Evolutionary conservation across 1,140 invertebrate genomes (phyloP).

Genomic region (Platyscapa corneri): DNA sequence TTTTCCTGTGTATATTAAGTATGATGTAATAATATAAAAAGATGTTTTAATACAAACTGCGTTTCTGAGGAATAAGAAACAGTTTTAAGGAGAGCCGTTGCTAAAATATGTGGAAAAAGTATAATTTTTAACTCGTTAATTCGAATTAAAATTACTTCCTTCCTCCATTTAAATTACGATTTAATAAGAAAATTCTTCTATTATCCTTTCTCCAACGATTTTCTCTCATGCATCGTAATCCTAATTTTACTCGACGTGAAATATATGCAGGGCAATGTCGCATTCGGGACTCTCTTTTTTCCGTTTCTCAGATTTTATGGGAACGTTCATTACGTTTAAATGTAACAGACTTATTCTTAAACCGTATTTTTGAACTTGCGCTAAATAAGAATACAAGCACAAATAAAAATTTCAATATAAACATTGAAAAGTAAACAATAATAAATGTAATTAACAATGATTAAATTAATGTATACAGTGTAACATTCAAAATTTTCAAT

Average conservation of each 20-base stretch:
- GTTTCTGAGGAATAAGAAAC: background rate
- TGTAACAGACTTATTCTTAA: too few species aligned
- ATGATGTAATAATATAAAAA: too few species aligned
- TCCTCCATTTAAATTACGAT: conserved; percentile 46
- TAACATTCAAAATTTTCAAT: background rate
- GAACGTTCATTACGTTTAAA: too few species aligned
- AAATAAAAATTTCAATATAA: too few species aligned
- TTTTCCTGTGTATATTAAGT: too few species aligned
- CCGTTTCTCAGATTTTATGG: conserved; percentile 33
- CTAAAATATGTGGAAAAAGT: conserved; percentile 14
- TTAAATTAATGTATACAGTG: too few species aligned
- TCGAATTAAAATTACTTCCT: conserved; percentile 50
- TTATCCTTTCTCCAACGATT: conserved; percentile 47
- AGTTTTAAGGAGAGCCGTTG: background rate
- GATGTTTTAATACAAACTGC: too few species aligned
- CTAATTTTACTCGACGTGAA: conserved; percentile 43
- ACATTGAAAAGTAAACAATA: too few species aligned
- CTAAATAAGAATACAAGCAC: too few species aligned
- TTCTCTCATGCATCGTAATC: conserved; percentile 44
- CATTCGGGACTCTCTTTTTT: conserved; percentile 15
- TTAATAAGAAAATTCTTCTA: conserved; percentile 45
- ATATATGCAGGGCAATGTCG: conserved; percentile 12
- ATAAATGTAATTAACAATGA: too few species aligned
- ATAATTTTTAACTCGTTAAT: conserved; percentile 50
- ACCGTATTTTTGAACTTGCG: too few species aligned